phyloP scores from a whole-genome alignment of 1,140 invertebrate species.

The Metopolophium dirhodum region DNA sequence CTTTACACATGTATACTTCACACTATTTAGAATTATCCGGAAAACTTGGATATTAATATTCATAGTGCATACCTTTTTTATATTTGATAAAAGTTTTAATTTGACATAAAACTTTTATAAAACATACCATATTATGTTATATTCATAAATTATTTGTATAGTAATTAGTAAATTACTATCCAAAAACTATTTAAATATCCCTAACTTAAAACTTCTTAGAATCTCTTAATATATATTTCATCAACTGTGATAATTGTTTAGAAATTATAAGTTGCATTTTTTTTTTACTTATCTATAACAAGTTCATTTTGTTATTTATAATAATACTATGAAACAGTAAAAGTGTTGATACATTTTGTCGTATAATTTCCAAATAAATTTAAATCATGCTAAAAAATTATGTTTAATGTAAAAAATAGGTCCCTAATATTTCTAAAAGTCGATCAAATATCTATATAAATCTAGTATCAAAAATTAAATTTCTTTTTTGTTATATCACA shows the following conservation, averaged over 20 bases:
- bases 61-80: not conserved
- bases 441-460: not conserved
- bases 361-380: not conserved
- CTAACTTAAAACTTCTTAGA: not conserved
- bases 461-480: not conserved
- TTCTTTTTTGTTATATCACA: not conserved
- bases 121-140: not conserved
- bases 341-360: not conserved
- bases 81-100: not conserved
- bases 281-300: not conserved
- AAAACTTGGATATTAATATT: not conserved
- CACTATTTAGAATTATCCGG: not conserved
- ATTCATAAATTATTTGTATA: not conserved
- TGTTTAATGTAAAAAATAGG: too few relatives aligned
- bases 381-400: not conserved
- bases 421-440: not conserved
- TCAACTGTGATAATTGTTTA: not conserved
- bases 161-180: not conserved
- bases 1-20: not conserved
- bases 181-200: not conserved
- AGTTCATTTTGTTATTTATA: not conserved
- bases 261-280: not conserved
- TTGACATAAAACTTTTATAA: not conserved
- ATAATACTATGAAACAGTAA: not conserved
- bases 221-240: not conserved